These are phyloP conservation scores for Oenanthe melanoleuca DNA, from an alignment of 2,113 vertebrate species.

Conservation along the genomic window DNA sequence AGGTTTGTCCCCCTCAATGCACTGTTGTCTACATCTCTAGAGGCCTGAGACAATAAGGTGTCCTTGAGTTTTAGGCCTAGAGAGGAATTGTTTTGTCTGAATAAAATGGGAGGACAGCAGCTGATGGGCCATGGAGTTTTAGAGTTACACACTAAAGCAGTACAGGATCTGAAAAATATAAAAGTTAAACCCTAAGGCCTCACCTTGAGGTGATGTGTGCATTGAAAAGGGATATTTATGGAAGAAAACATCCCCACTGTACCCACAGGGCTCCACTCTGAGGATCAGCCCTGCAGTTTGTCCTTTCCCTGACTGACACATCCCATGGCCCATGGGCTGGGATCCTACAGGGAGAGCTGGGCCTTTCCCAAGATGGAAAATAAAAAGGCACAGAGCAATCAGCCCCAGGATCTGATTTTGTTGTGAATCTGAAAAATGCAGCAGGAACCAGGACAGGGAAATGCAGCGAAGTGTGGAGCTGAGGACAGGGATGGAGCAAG, in stretches of 20 bases:
- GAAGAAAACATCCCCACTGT: neutral
- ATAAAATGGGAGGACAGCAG: neutral
- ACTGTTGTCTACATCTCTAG: neutral
- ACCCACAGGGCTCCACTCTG: fast-evolving
- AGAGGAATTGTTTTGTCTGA: neutral
- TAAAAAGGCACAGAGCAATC: neutral
- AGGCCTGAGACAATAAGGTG: neutral
- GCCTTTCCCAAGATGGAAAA: neutral
- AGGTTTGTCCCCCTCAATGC: neutral
- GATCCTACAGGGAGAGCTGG: neutral
- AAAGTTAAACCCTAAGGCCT: neutral
- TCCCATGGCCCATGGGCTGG: fast-evolving
- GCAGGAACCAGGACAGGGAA: neutral
- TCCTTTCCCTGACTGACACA: neutral
- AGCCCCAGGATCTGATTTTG: neutral
- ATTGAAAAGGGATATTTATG: neutral
- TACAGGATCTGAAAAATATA: neutral
- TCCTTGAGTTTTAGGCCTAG: neutral
- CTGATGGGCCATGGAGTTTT: neutral
- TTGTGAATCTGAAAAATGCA: neutral
- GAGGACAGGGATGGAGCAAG: neutral
- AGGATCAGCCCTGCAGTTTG: neutral
- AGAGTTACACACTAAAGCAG: neutral
- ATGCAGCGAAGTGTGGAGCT: neutral
- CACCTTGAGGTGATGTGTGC: neutral